phyloP scores from a whole-genome alignment of 2,797 vertebrate species.

The Masticophis lateralis region DNA sequence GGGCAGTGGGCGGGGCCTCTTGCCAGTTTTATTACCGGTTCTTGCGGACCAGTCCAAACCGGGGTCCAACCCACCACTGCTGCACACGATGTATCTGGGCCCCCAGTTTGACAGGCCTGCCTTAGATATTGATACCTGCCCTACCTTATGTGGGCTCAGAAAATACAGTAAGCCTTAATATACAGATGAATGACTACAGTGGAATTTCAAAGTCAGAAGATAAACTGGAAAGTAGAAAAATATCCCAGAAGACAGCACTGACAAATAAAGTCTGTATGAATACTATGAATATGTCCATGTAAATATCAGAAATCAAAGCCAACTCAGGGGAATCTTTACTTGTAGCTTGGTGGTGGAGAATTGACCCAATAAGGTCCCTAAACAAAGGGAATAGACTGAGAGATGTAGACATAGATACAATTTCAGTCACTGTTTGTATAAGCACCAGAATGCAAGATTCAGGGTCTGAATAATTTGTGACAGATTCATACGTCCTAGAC shows the following conservation, averaged over 20 bases:
- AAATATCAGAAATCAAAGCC: neutral
- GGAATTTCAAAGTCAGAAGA: neutral
- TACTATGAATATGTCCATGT: neutral
- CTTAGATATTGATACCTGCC: neutral
- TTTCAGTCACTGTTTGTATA: neutral
- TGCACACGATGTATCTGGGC: too few relatives aligned
- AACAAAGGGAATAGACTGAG: neutral
- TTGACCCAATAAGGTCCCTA: neutral
- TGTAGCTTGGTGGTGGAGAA: neutral
- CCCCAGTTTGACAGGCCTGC: too few relatives aligned
- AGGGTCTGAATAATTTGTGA: neutral
- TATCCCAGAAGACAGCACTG: neutral
- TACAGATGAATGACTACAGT: neutral
- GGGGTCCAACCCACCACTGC: too few relatives aligned
- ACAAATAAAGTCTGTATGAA: neutral
- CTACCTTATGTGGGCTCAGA: neutral
- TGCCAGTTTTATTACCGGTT: too few relatives aligned
- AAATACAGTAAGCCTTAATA: neutral
- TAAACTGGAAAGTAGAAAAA: neutral
- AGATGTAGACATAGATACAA: neutral
- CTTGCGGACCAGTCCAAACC: too few relatives aligned
- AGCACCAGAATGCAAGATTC: neutral
- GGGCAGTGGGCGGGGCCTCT: too few relatives aligned
- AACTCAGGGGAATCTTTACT: neutral
- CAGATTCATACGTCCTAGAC: neutral